Conservation (phyloP, 2,113 vertebrate genomes). For the Isurus oxyrinchus region DNA sequence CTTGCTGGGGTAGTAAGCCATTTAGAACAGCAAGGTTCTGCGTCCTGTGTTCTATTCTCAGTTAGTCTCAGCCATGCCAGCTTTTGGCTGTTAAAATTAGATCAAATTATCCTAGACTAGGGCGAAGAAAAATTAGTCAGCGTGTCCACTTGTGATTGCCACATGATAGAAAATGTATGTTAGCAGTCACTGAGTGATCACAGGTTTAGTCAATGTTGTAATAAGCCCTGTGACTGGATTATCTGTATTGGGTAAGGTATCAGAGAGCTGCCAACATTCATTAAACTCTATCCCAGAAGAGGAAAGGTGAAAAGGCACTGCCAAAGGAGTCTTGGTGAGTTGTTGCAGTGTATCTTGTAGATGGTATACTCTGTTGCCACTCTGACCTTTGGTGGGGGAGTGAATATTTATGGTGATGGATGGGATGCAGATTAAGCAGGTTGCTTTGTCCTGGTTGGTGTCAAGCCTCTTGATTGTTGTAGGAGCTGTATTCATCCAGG, state of each 20-base stretch:
- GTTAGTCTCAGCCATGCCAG: not conserved
- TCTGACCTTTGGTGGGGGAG: too few species aligned
- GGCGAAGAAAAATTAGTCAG: not conserved
- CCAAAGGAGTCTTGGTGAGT: too few species aligned
- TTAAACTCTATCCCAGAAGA: not conserved
- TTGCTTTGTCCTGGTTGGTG: too few species aligned
- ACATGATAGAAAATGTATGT: not conserved
- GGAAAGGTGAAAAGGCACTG: not conserved
- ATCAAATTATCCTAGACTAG: not conserved
- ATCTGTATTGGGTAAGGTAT: not conserved
- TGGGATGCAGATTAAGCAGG: too few species aligned
- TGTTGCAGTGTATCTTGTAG: too few species aligned
- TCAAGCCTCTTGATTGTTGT: too few species aligned
- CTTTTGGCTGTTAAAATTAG: not conserved
- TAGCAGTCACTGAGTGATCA: not conserved
- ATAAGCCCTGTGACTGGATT: not conserved
- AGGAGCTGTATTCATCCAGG: too few species aligned
- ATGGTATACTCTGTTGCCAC: too few species aligned
- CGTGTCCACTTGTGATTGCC: not conserved
- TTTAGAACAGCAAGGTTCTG: not conserved
- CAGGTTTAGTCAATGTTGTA: not conserved
- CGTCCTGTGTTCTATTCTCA: not conserved
- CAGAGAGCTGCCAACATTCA: not conserved
- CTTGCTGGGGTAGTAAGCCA: not conserved
- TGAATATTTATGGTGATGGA: too few species aligned